phyloP scores from a whole-genome alignment of 2,113 vertebrate species.

The Pelecanoides urinatrix region DNA sequence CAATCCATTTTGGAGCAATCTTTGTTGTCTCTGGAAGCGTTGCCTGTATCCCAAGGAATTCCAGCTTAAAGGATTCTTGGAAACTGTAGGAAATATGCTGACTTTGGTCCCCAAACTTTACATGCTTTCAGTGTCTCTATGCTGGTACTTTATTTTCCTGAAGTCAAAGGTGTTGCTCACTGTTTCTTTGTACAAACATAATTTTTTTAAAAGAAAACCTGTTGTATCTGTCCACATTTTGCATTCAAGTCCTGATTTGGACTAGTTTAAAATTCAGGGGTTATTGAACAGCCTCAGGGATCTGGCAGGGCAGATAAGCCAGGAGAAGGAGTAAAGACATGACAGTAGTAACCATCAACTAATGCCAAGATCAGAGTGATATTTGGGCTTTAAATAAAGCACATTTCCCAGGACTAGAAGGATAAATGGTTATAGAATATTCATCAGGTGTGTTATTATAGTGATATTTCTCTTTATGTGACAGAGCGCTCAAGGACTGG shows the following conservation, averaged over 20 bases:
- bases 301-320: background rate
- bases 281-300: background rate
- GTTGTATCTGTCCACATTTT: background rate
- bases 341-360: background rate
- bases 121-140: background rate
- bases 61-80: background rate
- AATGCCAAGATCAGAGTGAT: background rate
- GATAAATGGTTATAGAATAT: background rate
- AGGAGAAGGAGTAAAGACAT: background rate
- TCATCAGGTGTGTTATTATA: background rate
- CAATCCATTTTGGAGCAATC: background rate
- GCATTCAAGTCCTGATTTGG: background rate
- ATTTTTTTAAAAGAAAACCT: background rate
- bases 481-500: background rate
- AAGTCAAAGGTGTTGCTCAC: background rate
- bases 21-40: background rate
- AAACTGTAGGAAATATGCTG: background rate
- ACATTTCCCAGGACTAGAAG: background rate
- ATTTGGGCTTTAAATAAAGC: background rate
- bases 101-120: background rate
- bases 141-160: background rate
- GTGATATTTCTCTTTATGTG: background rate
- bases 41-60: background rate
- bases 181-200: background rate
- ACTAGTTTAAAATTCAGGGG: background rate